Evolutionary conservation across 2,888 invertebrate species (phyloP).

Genomic region (Eugnorisma glareosa): DNA sequence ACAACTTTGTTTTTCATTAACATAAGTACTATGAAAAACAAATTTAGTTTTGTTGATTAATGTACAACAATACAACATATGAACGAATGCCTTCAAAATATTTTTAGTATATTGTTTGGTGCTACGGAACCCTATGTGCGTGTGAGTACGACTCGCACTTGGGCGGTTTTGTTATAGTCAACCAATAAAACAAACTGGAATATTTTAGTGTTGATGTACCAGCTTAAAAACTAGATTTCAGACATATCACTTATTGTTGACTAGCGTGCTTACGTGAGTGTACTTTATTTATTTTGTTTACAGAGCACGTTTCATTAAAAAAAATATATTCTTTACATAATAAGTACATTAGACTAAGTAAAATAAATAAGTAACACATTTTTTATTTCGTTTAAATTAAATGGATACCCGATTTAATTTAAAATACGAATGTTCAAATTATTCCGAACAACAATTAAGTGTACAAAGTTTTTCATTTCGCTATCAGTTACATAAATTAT

Average conservation of each 20-base stretch:
- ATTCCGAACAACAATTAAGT: not conserved
- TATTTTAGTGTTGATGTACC: not conserved
- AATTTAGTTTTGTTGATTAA: no score
- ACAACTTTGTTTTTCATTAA: no score
- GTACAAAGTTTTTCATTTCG: not conserved
- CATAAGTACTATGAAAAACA: no score
- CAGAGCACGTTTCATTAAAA: not conserved
- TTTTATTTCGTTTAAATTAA: not conserved
- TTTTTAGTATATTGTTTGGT: no score
- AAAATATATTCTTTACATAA: not conserved
- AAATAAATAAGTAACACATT: not conserved
- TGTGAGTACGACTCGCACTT: no score
- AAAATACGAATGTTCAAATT: not conserved
- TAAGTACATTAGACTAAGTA: not conserved
- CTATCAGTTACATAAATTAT: constrained; percentile 2
- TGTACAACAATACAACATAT: no score
- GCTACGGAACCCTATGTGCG: no score
- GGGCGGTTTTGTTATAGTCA: not conserved
- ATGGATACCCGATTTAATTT: not conserved
- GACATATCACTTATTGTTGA: not conserved
- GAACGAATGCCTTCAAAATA: no score
- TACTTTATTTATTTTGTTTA: constrained; percentile 20
- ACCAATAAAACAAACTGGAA: constrained; percentile 29
- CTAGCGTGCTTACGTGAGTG: not conserved
- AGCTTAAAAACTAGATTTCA: constrained; percentile 17